Evolutionary conservation across 2,113 vertebrate genomes (phyloP).

Genomic region (Chaetodon auriga): DNA sequence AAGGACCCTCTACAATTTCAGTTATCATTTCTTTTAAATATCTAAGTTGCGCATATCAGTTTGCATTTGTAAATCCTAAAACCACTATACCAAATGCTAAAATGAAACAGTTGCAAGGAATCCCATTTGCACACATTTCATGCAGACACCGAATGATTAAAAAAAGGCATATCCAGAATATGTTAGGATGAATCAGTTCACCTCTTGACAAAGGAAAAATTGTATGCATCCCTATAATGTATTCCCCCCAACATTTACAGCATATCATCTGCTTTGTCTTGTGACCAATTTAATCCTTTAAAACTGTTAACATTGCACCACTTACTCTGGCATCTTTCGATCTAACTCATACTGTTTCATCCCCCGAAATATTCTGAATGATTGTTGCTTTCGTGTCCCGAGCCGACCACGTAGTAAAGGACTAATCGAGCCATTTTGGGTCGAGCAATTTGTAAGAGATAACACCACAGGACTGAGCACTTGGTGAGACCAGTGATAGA

Average conservation of each 20-base stretch:
- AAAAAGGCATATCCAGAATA: conserved; percentile 68
- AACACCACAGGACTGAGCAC: conserved; percentile 63
- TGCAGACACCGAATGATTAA: conserved; percentile 47
- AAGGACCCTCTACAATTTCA: conserved; percentile 78
- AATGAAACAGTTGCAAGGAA: conserved; percentile 59
- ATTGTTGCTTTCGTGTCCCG: conserved; percentile 62
- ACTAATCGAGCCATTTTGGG: conserved; percentile 54
- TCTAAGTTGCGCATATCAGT: conserved; percentile 78
- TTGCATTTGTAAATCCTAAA: conserved; percentile 71
- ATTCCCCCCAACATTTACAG: conserved; percentile 56
- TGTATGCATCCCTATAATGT: conserved; percentile 42
- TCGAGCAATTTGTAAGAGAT: conserved; percentile 56
- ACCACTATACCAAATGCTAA: conserved; percentile 62
- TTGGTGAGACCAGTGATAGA: conserved; percentile 60
- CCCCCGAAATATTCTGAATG: conserved; percentile 54
- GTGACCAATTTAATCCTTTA: conserved; percentile 59
- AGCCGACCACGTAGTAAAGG: conserved; percentile 44
- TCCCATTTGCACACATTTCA: conserved; percentile 75
- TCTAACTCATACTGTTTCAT: conserved; percentile 63
- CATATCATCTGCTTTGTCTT: conserved; percentile 67
- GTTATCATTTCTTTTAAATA: conserved; percentile 74
- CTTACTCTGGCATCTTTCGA: conserved; percentile 57
- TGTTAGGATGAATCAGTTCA: conserved; percentile 52
- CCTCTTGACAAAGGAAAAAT: conserved; percentile 50
- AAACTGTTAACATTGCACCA: conserved; percentile 63